These are phyloP conservation scores for Sarcophaga bullata DNA, from an alignment of 1,140 invertebrate genomes.

Conservation along the genomic window DNA sequence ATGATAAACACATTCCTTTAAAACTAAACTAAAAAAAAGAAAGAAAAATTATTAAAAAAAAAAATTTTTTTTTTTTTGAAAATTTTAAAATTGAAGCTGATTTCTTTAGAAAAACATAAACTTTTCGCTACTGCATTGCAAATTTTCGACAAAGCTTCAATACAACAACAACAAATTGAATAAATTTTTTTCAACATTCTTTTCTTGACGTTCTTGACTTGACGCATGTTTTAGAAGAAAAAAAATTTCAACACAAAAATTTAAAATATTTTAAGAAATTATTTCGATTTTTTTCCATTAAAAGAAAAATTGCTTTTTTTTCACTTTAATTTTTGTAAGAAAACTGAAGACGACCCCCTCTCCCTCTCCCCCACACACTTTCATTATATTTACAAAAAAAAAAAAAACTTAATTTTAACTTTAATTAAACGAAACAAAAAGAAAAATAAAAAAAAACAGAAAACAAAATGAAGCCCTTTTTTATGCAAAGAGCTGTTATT, in stretches of 20 bases:
- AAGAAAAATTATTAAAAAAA: too few species aligned
- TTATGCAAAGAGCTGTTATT: constrained; percentile 36
- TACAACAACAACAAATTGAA: too few species aligned
- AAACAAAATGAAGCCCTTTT: constrained; percentile 28
- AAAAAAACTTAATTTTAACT: too few species aligned
- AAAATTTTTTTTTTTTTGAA: too few species aligned
- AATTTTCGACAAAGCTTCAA: constrained; percentile 27
- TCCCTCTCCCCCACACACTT: background rate
- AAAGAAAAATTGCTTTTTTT: too few species aligned
- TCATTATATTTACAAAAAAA: too few species aligned
- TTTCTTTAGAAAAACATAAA: constrained; percentile 25
- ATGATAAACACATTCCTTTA: constrained; percentile 7
- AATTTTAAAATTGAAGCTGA: constrained; percentile 26
- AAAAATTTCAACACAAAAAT: background rate
- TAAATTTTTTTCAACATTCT: background rate
- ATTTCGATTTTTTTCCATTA: background rate
- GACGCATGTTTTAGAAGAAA: constrained; percentile 33
- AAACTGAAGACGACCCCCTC: background rate
- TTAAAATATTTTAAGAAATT: too few species aligned
- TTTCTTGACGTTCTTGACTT: background rate
- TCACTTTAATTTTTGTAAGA: too few species aligned
- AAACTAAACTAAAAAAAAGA: too few species aligned
- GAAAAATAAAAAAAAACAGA: too few species aligned
- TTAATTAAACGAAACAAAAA: too few species aligned
- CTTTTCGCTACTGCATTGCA: background rate